A percentile compares a stretch with the other conserved stretches of the same genome.
These are phyloP conservation scores for Phaedon cochleariae DNA, from an alignment of 2,888 invertebrate species.

Conservation along the genomic window DNA sequence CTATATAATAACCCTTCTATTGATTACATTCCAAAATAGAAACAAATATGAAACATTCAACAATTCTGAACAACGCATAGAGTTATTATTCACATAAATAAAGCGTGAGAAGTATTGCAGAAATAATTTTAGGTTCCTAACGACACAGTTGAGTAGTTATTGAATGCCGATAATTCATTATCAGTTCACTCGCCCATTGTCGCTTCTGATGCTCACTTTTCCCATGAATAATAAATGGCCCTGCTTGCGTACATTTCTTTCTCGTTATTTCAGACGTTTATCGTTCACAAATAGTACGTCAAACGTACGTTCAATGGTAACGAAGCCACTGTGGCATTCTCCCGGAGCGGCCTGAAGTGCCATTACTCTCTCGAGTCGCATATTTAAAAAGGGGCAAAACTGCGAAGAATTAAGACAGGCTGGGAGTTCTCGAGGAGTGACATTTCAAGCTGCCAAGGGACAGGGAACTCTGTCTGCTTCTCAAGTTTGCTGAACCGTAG, in stretches of 20 bases:
- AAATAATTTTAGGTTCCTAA: too few species aligned
- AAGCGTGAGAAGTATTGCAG: too few species aligned
- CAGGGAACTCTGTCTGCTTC: conserved; percentile 43
- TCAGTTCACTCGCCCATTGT: too few species aligned
- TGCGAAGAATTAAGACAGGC: conserved; percentile 33
- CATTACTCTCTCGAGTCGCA: conserved; percentile 23
- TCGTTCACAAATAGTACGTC: conserved; percentile 3
- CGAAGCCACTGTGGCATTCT: conserved; percentile 12
- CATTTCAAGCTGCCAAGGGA: conserved; percentile 40
- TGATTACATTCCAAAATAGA: too few species aligned
- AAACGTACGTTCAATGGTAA: conserved; percentile 12
- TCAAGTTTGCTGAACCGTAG: background rate
- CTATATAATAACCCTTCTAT: too few species aligned
- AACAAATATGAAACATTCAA: too few species aligned
- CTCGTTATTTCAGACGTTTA: background rate
- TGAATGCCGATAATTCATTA: too few species aligned
- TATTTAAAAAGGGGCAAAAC: conserved; percentile 30
- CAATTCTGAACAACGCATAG: too few species aligned
- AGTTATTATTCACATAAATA: too few species aligned
- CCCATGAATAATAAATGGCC: background rate
- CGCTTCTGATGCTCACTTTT: background rate
- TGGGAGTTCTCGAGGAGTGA: conserved; percentile 29
- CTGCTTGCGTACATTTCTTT: background rate
- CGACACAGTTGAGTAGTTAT: too few species aligned
- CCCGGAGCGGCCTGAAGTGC: conserved; percentile 24